Base-by-base conservation (phyloP, 2,888 invertebrate genomes). In the Lamproptera curius region DNA sequence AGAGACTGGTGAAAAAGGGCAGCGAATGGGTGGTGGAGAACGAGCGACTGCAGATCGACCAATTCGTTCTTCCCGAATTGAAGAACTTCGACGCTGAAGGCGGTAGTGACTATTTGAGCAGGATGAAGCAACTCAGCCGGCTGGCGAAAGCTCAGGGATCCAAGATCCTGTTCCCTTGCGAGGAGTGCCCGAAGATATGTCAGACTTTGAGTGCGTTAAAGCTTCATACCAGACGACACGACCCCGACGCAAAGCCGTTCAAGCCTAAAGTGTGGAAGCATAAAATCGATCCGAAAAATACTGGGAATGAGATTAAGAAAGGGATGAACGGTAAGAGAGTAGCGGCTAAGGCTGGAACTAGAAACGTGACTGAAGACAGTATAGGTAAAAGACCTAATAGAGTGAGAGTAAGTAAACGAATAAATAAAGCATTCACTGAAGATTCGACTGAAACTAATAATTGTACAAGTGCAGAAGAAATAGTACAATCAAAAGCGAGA, bases 161-260 rank as follows among this genome's bases (percentile, higher is more conserved):
- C 0, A 66, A 69, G 52, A 78, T 86, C 54, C 16, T 82, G 1
- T 85, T 67, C 10, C 85, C 85, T 0, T 86, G 85, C 28, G 67
- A 76, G 0, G 56, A 51, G 0, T 86, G 85, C 20, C 73, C 76
- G 0, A 85, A 84, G 44, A 67, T 85, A 0, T 86, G 85, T 16
- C 65, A 67, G 1, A 75, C 67, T 0, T 48, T 81, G 0, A 59
- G 69, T 8, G 85, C 77, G 0, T 46, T 86, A 1, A 82, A 72
- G 28, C 43, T 83, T 1, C 85, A 86, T 43, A 58, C 50, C 0
- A 54, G 84, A 1, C 69, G 62, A 14, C 85, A 86, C 28, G 70
- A 82, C n/a, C 51, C 52, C 0, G 70, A 79, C 1, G 67, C 74
- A 0, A 81, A 76, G 50, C 75, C 72, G 0, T 84, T 61, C 14